Percentiles rank a stretch among this genome's conserved stretches.
Conservation (phyloP, 2,797 vertebrate species). For the Smutsia temminckii region DNA sequence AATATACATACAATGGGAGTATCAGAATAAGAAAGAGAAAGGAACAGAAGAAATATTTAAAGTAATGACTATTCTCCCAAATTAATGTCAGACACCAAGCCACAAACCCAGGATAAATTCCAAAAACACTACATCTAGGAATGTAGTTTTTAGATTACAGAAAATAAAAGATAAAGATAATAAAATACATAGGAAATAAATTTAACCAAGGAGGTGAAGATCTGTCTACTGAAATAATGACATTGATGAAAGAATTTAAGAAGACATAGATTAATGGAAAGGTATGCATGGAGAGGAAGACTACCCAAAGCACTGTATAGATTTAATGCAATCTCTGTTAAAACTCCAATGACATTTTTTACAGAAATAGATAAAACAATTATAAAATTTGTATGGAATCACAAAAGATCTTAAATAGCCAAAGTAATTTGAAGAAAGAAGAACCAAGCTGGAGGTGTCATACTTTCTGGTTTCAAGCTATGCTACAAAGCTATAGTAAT, state of each 20-base stretch:
- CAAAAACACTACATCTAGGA: not conserved
- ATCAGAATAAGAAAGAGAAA: not conserved
- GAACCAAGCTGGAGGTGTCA: not conserved
- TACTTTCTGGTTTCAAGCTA: not conserved
- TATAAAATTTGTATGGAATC: not conserved
- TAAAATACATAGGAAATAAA: not conserved
- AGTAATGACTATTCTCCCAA: not conserved
- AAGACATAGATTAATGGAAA: not conserved
- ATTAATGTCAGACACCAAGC: not conserved
- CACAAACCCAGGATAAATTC: not conserved
- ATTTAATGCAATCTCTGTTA: not conserved
- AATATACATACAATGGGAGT: not conserved
- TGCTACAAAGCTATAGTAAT: not conserved
- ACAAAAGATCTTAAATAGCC: not conserved
- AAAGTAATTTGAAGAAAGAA: not conserved
- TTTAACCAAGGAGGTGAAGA: too few species aligned
- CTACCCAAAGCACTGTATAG: not conserved
- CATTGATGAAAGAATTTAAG: not conserved
- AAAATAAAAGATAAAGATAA: not conserved
- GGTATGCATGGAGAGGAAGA: not conserved
- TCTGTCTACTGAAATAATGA: too few species aligned
- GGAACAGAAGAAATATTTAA: not conserved
- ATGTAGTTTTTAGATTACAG: not conserved
- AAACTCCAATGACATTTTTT: not conserved
- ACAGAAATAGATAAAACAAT: not conserved